A percentile compares a stretch with the other conserved stretches of the same genome.
phyloP scores from a whole-genome alignment of 2,888 invertebrate genomes.

The Oegoconia quadripuncta region DNA sequence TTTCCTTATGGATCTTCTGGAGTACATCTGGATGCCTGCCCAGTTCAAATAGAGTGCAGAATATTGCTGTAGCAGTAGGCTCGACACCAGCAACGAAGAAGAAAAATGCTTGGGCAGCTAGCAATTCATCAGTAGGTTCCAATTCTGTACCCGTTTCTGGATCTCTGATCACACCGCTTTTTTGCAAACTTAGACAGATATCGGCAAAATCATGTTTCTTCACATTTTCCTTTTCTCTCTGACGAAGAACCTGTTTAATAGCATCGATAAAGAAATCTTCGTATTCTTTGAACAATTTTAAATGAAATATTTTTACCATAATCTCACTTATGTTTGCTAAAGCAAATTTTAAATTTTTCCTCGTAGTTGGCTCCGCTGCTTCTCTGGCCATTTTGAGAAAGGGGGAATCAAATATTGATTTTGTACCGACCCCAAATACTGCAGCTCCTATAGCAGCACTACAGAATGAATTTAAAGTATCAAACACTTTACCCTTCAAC shows the following conservation, averaged over 20 bases:
- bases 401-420: slow-evolving; percentile 49
- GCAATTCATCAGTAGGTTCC: slow-evolving; percentile 47
- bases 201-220: slow-evolving; percentile 53
- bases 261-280: slow-evolving; percentile 51
- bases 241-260: slow-evolving; percentile 43
- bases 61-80: slow-evolving; percentile 48
- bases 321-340: slow-evolving; percentile 17
- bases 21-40: slow-evolving; percentile 47
- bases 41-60: slow-evolving; percentile 41
- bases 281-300: slow-evolving; percentile 40
- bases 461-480: slow-evolving; percentile 26
- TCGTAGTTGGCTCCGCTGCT: slow-evolving; percentile 14
- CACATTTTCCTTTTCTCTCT: slow-evolving; percentile 36
- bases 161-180: slow-evolving; percentile 40
- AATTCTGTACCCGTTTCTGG: slow-evolving; percentile 37
- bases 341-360: slow-evolving; percentile 22
- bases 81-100: slow-evolving; percentile 61
- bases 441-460: slow-evolving; percentile 35
- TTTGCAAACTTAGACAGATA: slow-evolving; percentile 47
- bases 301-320: slow-evolving; percentile 27
- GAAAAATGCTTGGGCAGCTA: slow-evolving; percentile 56
- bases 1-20: slow-evolving; percentile 45
- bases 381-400: slow-evolving; percentile 26
- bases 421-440: slow-evolving; percentile 45
- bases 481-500: slow-evolving; percentile 26